Evolutionary conservation across 2,888 invertebrate genomes (phyloP).

Genomic region (Andrena chrysosceles): DNA sequence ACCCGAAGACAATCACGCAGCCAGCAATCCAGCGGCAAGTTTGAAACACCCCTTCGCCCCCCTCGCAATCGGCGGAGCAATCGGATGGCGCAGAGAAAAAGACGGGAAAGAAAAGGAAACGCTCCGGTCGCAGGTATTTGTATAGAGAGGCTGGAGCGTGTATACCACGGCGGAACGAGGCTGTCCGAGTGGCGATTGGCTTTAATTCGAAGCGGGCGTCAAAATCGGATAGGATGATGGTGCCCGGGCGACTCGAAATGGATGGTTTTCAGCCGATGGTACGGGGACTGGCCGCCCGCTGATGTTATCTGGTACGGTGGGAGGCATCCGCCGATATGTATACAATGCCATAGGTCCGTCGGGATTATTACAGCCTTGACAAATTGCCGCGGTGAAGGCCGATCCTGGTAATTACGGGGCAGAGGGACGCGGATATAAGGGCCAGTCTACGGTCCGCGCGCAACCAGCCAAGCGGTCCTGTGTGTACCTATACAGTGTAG

Average conservation of each 20-base stretch:
- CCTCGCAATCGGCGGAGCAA: not conserved
- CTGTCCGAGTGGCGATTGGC: slow-evolving; percentile 68
- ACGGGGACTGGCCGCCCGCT: slow-evolving; percentile 36
- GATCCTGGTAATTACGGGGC: slow-evolving; percentile 83
- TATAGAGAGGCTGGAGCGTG: slow-evolving; percentile 3
- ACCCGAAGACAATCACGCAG: not conserved
- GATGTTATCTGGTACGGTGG: slow-evolving; percentile 81
- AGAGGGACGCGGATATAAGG: slow-evolving; percentile 72
- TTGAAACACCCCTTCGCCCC: not conserved
- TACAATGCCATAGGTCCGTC: slow-evolving; percentile 79
- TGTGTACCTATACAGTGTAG: not conserved
- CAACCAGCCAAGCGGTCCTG: not conserved
- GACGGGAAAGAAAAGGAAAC: slow-evolving; percentile 8
- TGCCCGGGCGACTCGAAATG: slow-evolving; percentile 72
- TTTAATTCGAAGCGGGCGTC: slow-evolving; percentile 77
- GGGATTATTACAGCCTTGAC: slow-evolving; percentile 84
- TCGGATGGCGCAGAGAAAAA: not conserved
- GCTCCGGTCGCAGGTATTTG: slow-evolving; percentile 31
- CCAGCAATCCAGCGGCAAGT: not conserved
- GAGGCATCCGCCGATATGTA: slow-evolving; percentile 82
- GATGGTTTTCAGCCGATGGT: slow-evolving; percentile 73
- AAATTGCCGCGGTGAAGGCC: slow-evolving; percentile 84
- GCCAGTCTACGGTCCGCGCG: slow-evolving; percentile 28
- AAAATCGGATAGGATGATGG: slow-evolving; percentile 74
- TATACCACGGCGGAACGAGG: slow-evolving; percentile 23